Percentiles rank a stretch among this genome's conserved stretches.
Evolutionary conservation across 1,140 invertebrate genomes (phyloP).

Genomic region (Drosophila arizonae): DNA sequence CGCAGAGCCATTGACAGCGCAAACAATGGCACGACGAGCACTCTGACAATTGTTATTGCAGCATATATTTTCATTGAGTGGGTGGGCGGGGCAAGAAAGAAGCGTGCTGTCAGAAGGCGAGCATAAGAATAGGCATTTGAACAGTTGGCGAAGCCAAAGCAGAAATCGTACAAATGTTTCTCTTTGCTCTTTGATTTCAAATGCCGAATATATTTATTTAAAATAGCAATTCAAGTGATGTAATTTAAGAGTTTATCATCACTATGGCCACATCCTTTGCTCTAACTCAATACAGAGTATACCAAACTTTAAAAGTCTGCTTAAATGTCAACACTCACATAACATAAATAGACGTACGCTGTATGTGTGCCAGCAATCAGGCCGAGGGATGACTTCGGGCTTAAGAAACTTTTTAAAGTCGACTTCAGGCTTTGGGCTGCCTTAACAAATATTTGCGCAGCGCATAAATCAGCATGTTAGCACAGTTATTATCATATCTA

Average conservation of each 20-base stretch:
- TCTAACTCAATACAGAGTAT: background rate
- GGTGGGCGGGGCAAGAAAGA: conserved; percentile 8
- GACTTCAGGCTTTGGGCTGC: conserved; percentile 21
- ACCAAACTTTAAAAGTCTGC: background rate
- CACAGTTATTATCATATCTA: conserved; percentile 63
- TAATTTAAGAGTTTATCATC: too few relatives aligned
- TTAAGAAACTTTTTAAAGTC: conserved; percentile 22
- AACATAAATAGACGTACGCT: background rate
- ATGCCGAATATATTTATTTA: too few relatives aligned
- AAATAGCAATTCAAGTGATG: too few relatives aligned
- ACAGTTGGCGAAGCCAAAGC: too few relatives aligned
- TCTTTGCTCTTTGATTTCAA: too few relatives aligned
- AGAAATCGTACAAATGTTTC: too few relatives aligned
- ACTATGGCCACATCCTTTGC: background rate
- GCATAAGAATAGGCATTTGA: too few relatives aligned
- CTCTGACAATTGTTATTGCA: conserved; percentile 70
- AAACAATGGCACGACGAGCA: conserved; percentile 52
- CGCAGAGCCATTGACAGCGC: conserved; percentile 55
- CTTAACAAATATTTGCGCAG: conserved; percentile 62
- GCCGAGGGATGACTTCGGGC: conserved; percentile 6
- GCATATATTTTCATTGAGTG: conserved; percentile 54
- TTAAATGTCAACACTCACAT: background rate
- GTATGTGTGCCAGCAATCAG: background rate
- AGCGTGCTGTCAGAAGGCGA: too few relatives aligned
- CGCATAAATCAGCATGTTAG: conserved; percentile 73